Percentiles rank a stretch among this genome's conserved stretches.
Conservation (phyloP, 2,888 invertebrate genomes). For the Uropetala carovei region DNA sequence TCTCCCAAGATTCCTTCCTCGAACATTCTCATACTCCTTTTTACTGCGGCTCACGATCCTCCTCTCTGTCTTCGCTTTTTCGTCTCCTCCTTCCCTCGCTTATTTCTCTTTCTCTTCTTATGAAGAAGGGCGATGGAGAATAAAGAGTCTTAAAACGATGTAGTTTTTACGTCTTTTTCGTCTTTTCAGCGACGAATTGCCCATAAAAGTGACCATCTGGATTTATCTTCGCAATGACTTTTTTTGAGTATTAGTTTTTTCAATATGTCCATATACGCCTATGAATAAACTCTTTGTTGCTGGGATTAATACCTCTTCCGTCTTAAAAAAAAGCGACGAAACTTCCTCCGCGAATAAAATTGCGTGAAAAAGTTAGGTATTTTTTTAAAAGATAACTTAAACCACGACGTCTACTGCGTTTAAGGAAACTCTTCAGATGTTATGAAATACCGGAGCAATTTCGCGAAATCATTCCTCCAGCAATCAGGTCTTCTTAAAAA, state of each 20-base stretch:
- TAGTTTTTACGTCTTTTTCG: too few relatives aligned
- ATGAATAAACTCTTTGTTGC: background rate
- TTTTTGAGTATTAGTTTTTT: background rate
- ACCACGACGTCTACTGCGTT: background rate
- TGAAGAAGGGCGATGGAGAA: too few relatives aligned
- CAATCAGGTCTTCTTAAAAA: background rate
- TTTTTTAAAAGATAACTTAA: too few relatives aligned
- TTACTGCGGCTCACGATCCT: background rate
- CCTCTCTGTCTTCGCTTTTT: background rate
- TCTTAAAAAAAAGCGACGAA: background rate
- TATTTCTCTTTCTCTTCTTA: background rate
- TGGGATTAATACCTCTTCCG: background rate
- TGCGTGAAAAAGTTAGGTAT: background rate
- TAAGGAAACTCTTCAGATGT: background rate
- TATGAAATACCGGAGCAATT: constrained; percentile 20
- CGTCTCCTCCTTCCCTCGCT: background rate
- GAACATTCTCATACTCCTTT: background rate
- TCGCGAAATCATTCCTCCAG: background rate
- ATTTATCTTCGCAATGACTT: background rate
- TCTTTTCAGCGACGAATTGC: background rate
- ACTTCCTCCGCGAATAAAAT: background rate
- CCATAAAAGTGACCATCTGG: background rate
- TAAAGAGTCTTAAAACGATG: too few relatives aligned
- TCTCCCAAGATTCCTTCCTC: background rate
- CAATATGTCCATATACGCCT: background rate